These are phyloP conservation scores for Garrulus glandarius DNA, from an alignment of 2,797 vertebrate genomes.

Conservation along the genomic window DNA sequence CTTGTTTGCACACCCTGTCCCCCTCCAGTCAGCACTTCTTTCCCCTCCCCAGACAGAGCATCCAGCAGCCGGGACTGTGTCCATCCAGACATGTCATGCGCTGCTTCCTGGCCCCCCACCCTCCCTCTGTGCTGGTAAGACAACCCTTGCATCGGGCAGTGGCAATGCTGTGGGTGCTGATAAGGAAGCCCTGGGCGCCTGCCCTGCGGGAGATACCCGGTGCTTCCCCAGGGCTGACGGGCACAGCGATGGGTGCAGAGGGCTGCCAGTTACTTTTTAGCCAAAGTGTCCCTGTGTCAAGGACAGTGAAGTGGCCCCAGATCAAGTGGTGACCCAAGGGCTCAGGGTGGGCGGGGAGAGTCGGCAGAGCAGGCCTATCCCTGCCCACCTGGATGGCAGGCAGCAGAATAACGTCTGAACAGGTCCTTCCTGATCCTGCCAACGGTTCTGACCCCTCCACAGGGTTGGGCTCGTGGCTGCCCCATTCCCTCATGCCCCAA, in stretches of 20 bases:
- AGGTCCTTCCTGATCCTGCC: fast-evolving
- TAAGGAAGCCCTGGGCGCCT: not conserved
- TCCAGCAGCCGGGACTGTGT: not conserved
- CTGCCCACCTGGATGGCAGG: fast-evolving
- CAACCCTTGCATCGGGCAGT: not conserved
- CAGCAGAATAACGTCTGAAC: not conserved
- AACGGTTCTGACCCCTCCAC: fast-evolving
- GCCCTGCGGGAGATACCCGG: not conserved
- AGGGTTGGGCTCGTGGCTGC: fast-evolving
- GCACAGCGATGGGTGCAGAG: not conserved
- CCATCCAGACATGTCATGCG: not conserved
- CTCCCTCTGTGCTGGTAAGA: not conserved
- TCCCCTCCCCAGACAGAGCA: not conserved
- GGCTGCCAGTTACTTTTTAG: not conserved
- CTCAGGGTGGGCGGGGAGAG: not conserved
- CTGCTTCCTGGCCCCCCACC: not conserved
- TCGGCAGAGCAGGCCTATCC: not conserved
- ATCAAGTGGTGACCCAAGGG: not conserved
- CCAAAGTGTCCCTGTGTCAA: fast-evolving
- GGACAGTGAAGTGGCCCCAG: not conserved
- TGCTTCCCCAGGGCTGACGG: fast-evolving
- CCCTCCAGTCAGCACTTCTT: not conserved
- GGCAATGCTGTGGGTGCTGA: not conserved
- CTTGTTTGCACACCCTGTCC: not conserved
- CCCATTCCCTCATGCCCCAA: fast-evolving